A percentile compares a stretch with the other conserved stretches of the same genome.
These are phyloP conservation scores for Euzetes globulus DNA, from an alignment of 2,888 invertebrate genomes.

Conservation along the genomic window DNA sequence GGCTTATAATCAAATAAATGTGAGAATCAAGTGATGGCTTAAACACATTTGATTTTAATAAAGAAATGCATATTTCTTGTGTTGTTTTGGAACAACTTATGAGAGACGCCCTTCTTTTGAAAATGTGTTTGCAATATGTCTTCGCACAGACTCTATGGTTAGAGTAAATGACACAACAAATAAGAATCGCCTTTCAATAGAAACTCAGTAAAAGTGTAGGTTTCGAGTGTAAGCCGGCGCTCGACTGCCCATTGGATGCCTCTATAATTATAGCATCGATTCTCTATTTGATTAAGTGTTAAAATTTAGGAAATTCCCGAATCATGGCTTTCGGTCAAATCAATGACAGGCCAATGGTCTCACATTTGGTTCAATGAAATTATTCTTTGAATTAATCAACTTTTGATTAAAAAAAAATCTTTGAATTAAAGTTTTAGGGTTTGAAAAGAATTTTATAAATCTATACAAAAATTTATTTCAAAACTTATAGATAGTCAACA, in stretches of 20 bases:
- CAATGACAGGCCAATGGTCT: background rate
- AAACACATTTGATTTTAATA: background rate
- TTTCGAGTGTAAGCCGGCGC: background rate
- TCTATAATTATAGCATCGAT: background rate
- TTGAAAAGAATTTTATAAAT: no score
- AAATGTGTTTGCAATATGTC: background rate
- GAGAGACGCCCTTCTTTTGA: slow-evolving; percentile 10
- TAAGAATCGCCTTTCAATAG: background rate
- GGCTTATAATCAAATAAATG: background rate
- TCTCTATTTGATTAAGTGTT: background rate
- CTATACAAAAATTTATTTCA: no score
- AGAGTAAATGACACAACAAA: slow-evolving; percentile 11
- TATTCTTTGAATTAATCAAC: no score
- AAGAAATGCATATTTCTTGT: background rate
- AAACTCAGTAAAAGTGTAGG: background rate
- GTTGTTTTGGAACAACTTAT: background rate
- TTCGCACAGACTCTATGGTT: slow-evolving; percentile 20
- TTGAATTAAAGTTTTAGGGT: no score
- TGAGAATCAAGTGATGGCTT: background rate
- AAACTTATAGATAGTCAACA: no score
- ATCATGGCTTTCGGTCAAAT: background rate
- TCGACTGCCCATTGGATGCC: slow-evolving; percentile 1
- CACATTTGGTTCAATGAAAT: no score
- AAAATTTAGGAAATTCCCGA: background rate
- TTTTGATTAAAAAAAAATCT: no score